Base-by-base conservation (phyloP, 2,113 vertebrate genomes). In the Onychorhynchus coronatus region DNA sequence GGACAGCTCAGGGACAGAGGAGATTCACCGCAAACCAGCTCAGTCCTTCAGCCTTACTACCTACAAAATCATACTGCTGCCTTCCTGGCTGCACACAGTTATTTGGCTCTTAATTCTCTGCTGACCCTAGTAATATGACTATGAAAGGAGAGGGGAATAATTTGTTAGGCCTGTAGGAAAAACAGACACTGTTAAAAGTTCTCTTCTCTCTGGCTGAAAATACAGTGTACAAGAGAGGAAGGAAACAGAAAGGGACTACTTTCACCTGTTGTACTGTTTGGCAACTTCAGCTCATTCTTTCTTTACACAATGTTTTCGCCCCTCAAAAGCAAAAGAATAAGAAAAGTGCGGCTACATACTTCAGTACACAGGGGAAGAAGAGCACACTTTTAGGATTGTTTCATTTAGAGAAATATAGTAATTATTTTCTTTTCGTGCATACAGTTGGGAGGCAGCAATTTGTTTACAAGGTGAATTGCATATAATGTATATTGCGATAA, bases 101-200 rank as follows among this genome's bases (percentile, higher is more conserved):
- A 53, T 50, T 73, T 68, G 14, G 11, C 11, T 47, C 41, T 82
- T 56, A 68, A 49, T 65, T 56, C 8, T 56, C 37, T 77, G 12
- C 22, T 92, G 65, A 19, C 8, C 12, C 27, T 12, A 58, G 28
- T 12, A 71, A 30, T 5, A 33, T 6, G 8, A 18, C 42, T 35
- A 16, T 3, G 18, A 47, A 73, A 41, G 11, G 13, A 53, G 6
- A 1, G 0, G 2, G 1, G 2, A 5, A 52, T 33, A 5, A 42
- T 61, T 65, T 77, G 13, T 33, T 56, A 50, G 41, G 78, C 4
- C 8, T 33, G 3, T 55, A 58, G 16, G 28, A 82, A 62, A 8
- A 91, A 12, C 4, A 65, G 39, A 53, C 10, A 8, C 4, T 14
- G 6, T 52, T 39, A 17, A 46, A 15, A 49, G 33, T 33, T 25